These are phyloP conservation scores for Cavia porcellus DNA, from an alignment of 2,113 vertebrate species.

Conservation along the genomic window DNA sequence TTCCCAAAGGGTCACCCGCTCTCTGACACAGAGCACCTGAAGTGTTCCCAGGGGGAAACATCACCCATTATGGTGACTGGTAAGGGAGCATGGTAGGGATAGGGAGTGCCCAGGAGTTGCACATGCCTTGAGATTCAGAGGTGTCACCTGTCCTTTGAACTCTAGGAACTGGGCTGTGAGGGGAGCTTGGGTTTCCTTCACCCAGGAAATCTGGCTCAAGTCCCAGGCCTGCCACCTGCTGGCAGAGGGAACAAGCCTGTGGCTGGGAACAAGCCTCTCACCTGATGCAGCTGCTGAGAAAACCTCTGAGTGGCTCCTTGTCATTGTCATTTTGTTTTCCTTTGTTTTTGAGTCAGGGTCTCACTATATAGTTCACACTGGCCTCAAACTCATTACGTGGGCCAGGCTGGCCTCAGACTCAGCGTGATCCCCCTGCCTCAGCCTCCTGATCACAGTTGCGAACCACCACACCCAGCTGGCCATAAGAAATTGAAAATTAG, in stretches of 20 bases:
- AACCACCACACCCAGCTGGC: neutral
- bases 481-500: neutral
- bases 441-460: neutral
- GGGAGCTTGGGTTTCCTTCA: neutral
- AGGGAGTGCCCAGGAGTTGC: neutral
- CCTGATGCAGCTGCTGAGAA: no score
- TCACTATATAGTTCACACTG: neutral
- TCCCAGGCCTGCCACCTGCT: slow-evolving; percentile 8
- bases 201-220: neutral
- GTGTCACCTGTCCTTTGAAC: neutral
- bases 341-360: neutral
- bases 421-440: neutral
- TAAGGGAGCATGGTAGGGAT: no score
- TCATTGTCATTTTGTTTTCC: neutral
- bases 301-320: neutral
- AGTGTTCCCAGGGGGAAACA: neutral
- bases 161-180: neutral
- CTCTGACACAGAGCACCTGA: neutral
- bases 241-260: fast-evolving
- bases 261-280: no score
- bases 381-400: neutral
- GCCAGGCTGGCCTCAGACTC: neutral
- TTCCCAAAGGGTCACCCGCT: neutral
- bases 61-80: fast-evolving
- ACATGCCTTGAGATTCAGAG: neutral